These are phyloP conservation scores for Cladorhizidae sp. DNA, from an alignment of 37 sponge, comb jelly and placozoan species.

Conservation along the genomic window DNA sequence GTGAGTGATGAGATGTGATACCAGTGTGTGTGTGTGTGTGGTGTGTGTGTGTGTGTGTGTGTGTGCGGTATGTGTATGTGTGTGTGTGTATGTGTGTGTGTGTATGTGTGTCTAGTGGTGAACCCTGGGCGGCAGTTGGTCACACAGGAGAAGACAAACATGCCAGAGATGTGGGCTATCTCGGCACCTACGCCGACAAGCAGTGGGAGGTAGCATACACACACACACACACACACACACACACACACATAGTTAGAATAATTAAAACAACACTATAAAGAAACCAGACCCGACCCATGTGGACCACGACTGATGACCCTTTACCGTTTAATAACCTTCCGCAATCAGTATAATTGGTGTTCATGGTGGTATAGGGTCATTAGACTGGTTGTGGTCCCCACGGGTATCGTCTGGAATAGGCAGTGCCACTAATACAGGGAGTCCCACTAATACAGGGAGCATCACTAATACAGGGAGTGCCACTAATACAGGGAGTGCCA, in stretches of 20 bases:
- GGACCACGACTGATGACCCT: too few relatives aligned
- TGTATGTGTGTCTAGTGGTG: conserved; percentile 53
- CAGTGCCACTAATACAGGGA: too few relatives aligned
- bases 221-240: not conserved
- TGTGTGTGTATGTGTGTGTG: conserved; percentile 34
- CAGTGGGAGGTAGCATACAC: conserved; percentile 95
- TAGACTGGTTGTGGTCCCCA: too few relatives aligned
- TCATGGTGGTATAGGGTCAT: too few relatives aligned
- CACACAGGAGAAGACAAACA: conserved; percentile 83
- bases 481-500: too few relatives aligned
- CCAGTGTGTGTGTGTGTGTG: conserved; percentile 24
- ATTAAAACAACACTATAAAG: not conserved
- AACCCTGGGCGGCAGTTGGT: conserved; percentile 53
- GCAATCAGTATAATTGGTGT: too few relatives aligned
- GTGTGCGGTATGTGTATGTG: conserved; percentile 28
- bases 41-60: conserved; percentile 43
- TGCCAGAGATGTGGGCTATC: conserved; percentile 65
- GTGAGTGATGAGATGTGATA: not conserved
- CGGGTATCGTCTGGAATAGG: too few relatives aligned
- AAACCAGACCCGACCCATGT: too few relatives aligned
- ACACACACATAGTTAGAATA: not conserved
- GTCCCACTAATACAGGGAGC: too few relatives aligned
- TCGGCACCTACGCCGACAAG: conserved; percentile 78
- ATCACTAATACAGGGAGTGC: too few relatives aligned
- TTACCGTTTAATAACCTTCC: too few relatives aligned